phyloP scores from a whole-genome alignment of 2,113 vertebrate genomes.

The Platysternon megacephalum region DNA sequence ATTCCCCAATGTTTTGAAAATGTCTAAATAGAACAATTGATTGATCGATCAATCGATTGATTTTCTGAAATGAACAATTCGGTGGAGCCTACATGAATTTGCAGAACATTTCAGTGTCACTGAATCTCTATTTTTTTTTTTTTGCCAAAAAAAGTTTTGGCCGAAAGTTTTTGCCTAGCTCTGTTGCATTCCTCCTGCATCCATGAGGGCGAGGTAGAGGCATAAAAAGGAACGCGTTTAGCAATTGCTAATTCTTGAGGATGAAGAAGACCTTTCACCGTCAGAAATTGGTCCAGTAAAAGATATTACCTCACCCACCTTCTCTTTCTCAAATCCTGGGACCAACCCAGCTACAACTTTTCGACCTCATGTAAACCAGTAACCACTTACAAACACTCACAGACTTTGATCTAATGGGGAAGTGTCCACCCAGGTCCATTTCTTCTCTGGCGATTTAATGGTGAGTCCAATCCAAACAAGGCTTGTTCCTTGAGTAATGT shows the following conservation, averaged over 20 bases:
- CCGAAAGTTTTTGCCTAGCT: too few species aligned
- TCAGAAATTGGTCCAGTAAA: background rate
- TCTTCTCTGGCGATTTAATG: background rate
- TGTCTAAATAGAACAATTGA: too few species aligned
- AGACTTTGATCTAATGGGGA: background rate
- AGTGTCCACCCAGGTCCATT: background rate
- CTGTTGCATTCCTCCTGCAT: too few species aligned
- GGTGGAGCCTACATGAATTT: too few species aligned
- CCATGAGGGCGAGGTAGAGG: too few species aligned
- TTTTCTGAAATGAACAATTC: too few species aligned
- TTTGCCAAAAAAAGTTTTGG: too few species aligned
- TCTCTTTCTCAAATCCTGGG: too few species aligned
- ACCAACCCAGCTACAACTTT: background rate
- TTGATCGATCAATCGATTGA: too few species aligned
- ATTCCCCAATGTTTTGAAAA: too few species aligned
- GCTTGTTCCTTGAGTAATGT: background rate
- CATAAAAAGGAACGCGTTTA: background rate
- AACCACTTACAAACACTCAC: background rate
- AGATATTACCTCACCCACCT: background rate
- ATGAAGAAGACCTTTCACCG: background rate
- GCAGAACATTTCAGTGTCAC: too few species aligned
- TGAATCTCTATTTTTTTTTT: too few species aligned
- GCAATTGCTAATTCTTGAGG: background rate
- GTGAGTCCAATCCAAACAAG: background rate
- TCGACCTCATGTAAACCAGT: background rate